phyloP scores from a whole-genome alignment of 2,888 invertebrate species.

The Parthenolecanium corni region DNA sequence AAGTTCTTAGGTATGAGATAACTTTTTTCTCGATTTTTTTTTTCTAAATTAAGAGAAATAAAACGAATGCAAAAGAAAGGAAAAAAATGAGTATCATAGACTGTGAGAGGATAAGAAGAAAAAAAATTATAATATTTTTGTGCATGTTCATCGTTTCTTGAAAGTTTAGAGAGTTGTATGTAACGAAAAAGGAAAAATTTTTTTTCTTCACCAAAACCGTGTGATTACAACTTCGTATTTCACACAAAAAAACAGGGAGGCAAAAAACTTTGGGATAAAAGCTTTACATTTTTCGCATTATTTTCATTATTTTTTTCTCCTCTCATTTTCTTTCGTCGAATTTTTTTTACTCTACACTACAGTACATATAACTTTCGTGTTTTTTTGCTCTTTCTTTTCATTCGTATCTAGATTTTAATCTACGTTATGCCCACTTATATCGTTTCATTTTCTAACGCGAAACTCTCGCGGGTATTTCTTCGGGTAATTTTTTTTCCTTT shows the following conservation, averaged over 20 bases:
- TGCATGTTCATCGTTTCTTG: neutral
- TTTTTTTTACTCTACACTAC: slow-evolving; percentile 9
- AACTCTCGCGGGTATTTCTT: neutral
- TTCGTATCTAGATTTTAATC: slow-evolving; percentile 21
- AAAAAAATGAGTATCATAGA: no score
- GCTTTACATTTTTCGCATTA: slow-evolving; percentile 25
- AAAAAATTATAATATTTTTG: no score
- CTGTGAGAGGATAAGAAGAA: no score
- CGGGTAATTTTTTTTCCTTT: neutral
- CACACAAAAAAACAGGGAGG: neutral
- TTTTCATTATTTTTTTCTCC: slow-evolving; percentile 20
- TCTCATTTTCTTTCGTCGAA: slow-evolving; percentile 8
- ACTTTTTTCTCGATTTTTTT: no score
- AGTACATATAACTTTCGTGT: slow-evolving; percentile 1
- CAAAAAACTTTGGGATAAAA: slow-evolving; percentile 3
- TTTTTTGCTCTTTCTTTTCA: slow-evolving; percentile 11
- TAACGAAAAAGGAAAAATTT: neutral
- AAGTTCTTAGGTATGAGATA: no score
- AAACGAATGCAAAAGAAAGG: no score
- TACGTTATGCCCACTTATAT: slow-evolving; percentile 23
- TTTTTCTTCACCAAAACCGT: neutral
- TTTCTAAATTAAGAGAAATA: no score
- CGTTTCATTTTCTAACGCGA: slow-evolving; percentile 17
- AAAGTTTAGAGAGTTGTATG: neutral
- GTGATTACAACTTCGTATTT: no score